Conservation (phyloP, 2,888 invertebrate species). For the Loripinus fragilis region DNA sequence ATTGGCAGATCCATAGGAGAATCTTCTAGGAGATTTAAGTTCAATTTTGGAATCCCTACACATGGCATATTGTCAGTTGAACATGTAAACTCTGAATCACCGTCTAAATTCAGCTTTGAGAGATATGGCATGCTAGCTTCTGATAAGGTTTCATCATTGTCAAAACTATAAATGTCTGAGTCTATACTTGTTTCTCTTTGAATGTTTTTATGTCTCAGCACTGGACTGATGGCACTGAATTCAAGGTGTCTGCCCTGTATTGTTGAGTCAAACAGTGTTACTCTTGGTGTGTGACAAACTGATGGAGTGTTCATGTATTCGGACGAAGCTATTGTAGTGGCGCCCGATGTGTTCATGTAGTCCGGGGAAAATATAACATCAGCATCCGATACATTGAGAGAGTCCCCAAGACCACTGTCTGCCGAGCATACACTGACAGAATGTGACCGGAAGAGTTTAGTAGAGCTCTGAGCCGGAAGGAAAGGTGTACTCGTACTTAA, state of each 20-base stretch:
- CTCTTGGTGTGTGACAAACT: not conserved
- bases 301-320: not conserved
- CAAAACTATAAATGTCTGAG: constrained; percentile 26
- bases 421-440: constrained; percentile 21
- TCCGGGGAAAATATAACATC: not conserved
- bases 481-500: constrained; percentile 58
- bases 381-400: constrained; percentile 20
- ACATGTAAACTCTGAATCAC: not conserved
- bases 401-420: constrained; percentile 56
- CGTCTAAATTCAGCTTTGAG: not conserved
- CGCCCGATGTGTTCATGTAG: not conserved
- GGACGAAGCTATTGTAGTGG: too few relatives aligned
- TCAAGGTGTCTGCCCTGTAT: constrained; percentile 1
- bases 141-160: constrained; percentile 1
- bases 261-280: not conserved
- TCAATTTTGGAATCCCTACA: not conserved
- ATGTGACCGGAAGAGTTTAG: constrained; percentile 12
- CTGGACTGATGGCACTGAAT: not conserved
- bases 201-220: constrained; percentile 14
- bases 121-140: not conserved
- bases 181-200: constrained; percentile 33
- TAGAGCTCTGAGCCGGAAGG: not conserved
- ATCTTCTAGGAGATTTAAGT: not conserved
- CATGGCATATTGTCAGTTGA: not conserved
- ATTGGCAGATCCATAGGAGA: not conserved